These are phyloP conservation scores for Hypena proboscidalis DNA, from an alignment of 2,888 invertebrate genomes.

Conservation along the genomic window DNA sequence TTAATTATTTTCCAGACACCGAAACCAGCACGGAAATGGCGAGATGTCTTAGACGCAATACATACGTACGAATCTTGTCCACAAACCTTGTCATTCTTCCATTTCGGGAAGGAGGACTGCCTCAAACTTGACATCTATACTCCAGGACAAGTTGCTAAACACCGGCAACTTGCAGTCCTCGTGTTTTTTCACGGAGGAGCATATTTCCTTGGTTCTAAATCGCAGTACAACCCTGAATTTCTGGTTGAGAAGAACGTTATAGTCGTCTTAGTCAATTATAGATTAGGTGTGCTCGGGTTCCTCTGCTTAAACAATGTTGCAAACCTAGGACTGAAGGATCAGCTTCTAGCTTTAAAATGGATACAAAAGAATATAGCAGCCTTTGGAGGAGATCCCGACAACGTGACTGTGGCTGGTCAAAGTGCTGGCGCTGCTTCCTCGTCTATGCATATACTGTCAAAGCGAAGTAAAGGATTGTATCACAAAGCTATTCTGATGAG, in stretches of 20 bases:
- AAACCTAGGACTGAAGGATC: constrained; percentile 75
- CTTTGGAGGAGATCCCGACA: constrained; percentile 77
- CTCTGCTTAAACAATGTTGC: constrained; percentile 68
- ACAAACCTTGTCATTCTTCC: constrained; percentile 56
- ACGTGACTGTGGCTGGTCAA: constrained; percentile 74
- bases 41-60: too few relatives aligned
- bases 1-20: constrained; percentile 58
- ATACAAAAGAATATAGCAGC: constrained; percentile 67
- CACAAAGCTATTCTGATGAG: constrained; percentile 75
- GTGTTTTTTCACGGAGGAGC: constrained; percentile 76
- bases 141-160: constrained; percentile 47
- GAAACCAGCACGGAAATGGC: constrained; percentile 62
- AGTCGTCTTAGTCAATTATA: constrained; percentile 69
- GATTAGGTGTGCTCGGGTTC: constrained; percentile 73
- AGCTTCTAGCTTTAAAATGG: constrained; percentile 75
- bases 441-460: constrained; percentile 69
- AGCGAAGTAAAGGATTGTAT: constrained; percentile 64
- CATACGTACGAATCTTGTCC: constrained; percentile 59
- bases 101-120: constrained; percentile 66
- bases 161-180: constrained; percentile 62
- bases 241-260: constrained; percentile 68
- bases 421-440: constrained; percentile 74
- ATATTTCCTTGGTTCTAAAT: constrained; percentile 74
- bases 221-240: constrained; percentile 73
- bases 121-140: constrained; percentile 67